Conservation (phyloP, 2,888 invertebrate species). For the Harpalus rufipes region DNA sequence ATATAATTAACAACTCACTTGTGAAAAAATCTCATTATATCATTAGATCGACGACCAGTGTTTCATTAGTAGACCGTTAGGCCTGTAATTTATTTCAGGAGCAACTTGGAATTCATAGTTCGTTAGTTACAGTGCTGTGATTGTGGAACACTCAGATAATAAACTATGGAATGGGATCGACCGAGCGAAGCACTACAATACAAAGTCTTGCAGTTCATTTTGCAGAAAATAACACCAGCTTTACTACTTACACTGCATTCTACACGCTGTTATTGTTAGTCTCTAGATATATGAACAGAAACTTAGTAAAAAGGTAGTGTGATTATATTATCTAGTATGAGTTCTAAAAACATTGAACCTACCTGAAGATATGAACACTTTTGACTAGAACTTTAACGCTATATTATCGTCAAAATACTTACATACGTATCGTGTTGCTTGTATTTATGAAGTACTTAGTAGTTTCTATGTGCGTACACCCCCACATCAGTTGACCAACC, state of each 20-base stretch:
- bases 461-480: too few relatives aligned
- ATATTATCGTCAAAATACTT: neutral
- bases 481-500: too few relatives aligned
- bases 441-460: neutral
- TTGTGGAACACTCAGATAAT: conserved; percentile 54
- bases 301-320: neutral
- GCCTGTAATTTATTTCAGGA: conserved; percentile 53
- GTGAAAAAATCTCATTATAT: conserved; percentile 61
- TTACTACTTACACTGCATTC: conserved; percentile 10
- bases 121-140: conserved; percentile 61
- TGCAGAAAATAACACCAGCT: conserved; percentile 12
- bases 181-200: conserved; percentile 12
- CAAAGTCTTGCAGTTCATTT: conserved; percentile 21
- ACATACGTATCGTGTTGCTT: neutral
- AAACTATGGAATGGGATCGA: conserved; percentile 39
- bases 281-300: neutral
- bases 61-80: conserved; percentile 55
- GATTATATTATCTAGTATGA: neutral
- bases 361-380: neutral
- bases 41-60: conserved; percentile 35
- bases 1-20: conserved; percentile 56
- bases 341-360: neutral
- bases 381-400: neutral
- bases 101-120: conserved; percentile 50
- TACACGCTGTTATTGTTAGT: neutral